Base-by-base conservation (phyloP, 1,140 invertebrate species). In the Rhizoglyphus robini region DNA sequence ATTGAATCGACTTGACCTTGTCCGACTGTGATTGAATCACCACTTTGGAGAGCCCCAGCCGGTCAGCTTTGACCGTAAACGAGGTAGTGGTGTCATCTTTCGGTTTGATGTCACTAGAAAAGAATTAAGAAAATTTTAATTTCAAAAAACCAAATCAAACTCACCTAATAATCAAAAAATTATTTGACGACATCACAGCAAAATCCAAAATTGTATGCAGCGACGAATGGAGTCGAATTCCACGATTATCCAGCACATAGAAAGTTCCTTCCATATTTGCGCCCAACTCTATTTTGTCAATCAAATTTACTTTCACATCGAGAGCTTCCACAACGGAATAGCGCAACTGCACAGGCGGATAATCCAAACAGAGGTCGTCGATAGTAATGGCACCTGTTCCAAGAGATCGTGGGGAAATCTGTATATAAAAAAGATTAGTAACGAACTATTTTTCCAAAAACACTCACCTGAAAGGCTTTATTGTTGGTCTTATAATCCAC, bases 231-330 rank as follows among this genome's bases (percentile, higher is more conserved):
- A 64, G 1, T 5, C 34, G 20, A 2, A 27, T 49, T 13, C 47
- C 63, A 57, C 46, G 38, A 51, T 49, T 49, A 36, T 64, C 63
- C 4, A 64, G 1, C 11, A 64, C 23, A 48, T 4, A 49, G 31
- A 64, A 30, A 15, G 18, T 2, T 31, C 63, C 63, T 38, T 49
- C 29, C 25, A 64, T 29, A 2, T 15, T 13, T 34, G 18, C 18
- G 18, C 63, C 63, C 3, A 64, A 48, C 41, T 64, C 41, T 29
- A 64, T 48, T 64, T 64, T 64, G 25, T 64, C 63, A 5, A 51
- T 29, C 27, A 64, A 25, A 27, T 64, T n/a, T n/a, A 64, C 18
- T 32, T 64, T 48, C 15, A 64, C 27, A 57, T 64, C 63, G 31
- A 30, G 31, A 1, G 63, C 46, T 51, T 64, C 63, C n/a, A 64